Evolutionary conservation across 2,888 invertebrate species (phyloP).

Genomic region (Microdon myrmicae): DNA sequence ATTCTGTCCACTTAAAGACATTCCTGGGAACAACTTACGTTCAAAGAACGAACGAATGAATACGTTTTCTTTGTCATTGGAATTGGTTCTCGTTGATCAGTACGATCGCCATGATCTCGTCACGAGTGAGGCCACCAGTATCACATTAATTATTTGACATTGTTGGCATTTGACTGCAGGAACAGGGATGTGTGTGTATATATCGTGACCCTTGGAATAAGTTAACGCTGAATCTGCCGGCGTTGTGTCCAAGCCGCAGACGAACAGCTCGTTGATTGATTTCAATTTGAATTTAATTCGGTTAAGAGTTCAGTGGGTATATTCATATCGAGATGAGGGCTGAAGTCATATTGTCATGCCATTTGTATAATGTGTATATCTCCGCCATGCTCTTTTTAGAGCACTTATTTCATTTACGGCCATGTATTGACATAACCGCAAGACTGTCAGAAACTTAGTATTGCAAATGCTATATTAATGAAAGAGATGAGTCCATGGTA

Average conservation of each 20-base stretch:
- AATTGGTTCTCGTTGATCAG: conserved; percentile 25
- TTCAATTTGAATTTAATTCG: conserved; percentile 53
- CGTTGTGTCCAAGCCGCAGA: conserved; percentile 21
- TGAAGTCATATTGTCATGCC: too few relatives aligned
- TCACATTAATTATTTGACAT: conserved; percentile 44
- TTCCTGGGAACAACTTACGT: conserved; percentile 29
- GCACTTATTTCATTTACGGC: too few relatives aligned
- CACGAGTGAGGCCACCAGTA: conserved; percentile 11
- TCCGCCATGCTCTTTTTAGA: too few relatives aligned
- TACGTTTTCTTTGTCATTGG: conserved; percentile 27
- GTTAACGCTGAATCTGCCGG: conserved; percentile 35
- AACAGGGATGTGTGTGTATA: conserved; percentile 38
- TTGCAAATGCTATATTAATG: too few relatives aligned
- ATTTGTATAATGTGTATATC: too few relatives aligned
- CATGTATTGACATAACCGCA: too few relatives aligned
- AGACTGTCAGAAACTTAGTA: too few relatives aligned
- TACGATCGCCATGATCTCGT: conserved; percentile 28
- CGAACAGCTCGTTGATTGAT: conserved; percentile 45
- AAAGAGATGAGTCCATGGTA: too few relatives aligned
- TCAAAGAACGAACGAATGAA: conserved; percentile 11
- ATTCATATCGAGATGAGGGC: conserved; percentile 16
- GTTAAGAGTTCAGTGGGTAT: conserved; percentile 49
- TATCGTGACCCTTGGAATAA: conserved; percentile 38
- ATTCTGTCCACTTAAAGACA: conserved; percentile 46
- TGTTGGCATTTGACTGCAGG: conserved; percentile 43